Percentiles rank a stretch among this genome's conserved stretches.
Conservation (phyloP, 2,113 vertebrate genomes). For the Carollia perspicillata region DNA sequence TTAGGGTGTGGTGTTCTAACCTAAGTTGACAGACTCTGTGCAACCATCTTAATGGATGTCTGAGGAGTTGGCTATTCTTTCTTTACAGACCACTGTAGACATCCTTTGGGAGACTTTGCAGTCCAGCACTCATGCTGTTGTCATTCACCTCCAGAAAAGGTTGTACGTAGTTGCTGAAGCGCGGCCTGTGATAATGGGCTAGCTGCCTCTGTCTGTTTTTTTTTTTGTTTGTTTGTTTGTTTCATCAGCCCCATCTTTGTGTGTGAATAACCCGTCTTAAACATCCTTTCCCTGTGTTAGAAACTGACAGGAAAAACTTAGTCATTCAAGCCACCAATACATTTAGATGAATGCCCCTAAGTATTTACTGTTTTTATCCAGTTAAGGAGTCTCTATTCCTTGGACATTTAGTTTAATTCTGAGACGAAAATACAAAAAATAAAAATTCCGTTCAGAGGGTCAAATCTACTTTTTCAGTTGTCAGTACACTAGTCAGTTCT, state of each 20-base stretch:
- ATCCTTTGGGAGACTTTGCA: neutral
- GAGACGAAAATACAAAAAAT: conserved; percentile 17
- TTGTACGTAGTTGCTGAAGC: neutral
- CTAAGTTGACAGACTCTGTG: neutral
- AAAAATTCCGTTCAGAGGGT: neutral
- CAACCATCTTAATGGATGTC: conserved; percentile 16
- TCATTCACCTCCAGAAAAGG: neutral
- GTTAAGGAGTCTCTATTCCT: conserved; percentile 31
- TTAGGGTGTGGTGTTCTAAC: neutral
- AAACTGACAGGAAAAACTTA: conserved; percentile 36
- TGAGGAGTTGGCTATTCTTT: conserved; percentile 23
- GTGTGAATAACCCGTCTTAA: neutral
- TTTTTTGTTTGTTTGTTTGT: no score
- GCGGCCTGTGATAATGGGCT: neutral
- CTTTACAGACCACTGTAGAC: neutral
- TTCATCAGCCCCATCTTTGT: neutral
- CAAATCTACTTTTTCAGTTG: conserved; percentile 9
- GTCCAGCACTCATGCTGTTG: neutral
- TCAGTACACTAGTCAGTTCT: conserved; percentile 16
- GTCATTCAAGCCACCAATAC: neutral
- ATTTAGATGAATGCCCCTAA: conserved; percentile 5
- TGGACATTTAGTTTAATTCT: conserved; percentile 42
- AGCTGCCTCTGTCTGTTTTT: neutral
- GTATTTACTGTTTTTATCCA: conserved; percentile 28
- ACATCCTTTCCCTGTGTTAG: neutral